Conservation (phyloP, 2,113 vertebrate species). For the Capricornis sumatraensis region DNA sequence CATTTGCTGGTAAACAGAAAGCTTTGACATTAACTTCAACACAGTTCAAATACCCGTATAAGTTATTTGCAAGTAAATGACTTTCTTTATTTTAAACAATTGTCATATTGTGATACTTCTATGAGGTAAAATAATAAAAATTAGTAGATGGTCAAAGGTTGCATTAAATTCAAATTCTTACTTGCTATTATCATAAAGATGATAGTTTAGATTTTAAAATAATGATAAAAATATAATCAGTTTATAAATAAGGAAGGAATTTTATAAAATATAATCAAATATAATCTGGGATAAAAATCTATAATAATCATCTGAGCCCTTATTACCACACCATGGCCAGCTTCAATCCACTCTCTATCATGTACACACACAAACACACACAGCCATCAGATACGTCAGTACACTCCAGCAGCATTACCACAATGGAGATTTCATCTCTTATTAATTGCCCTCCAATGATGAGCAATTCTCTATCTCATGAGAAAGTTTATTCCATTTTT, state of each 20-base stretch:
- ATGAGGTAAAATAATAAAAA: not conserved
- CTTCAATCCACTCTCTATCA: not conserved
- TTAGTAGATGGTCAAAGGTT: not conserved
- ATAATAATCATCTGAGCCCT: not conserved
- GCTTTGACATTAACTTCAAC: not conserved
- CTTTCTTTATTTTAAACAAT: constrained; percentile 9
- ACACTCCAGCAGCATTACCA: not conserved
- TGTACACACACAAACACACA: not conserved
- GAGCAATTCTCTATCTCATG: not conserved
- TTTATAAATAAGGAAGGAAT: not conserved
- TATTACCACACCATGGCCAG: not conserved
- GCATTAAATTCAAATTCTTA: not conserved
- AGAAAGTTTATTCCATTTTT: not conserved
- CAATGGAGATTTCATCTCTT: not conserved
- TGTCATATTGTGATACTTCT: not conserved
- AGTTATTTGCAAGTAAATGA: not conserved
- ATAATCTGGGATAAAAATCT: not conserved
- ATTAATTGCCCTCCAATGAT: not conserved
- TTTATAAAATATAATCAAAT: not conserved
- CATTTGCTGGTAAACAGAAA: not conserved
- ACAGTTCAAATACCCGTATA: not conserved
- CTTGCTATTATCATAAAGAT: not conserved
- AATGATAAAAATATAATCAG: not conserved
- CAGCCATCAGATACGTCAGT: not conserved
- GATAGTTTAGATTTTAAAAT: not conserved